phyloP scores from a whole-genome alignment of 1,140 invertebrate species.

The Drosophila willistoni region DNA sequence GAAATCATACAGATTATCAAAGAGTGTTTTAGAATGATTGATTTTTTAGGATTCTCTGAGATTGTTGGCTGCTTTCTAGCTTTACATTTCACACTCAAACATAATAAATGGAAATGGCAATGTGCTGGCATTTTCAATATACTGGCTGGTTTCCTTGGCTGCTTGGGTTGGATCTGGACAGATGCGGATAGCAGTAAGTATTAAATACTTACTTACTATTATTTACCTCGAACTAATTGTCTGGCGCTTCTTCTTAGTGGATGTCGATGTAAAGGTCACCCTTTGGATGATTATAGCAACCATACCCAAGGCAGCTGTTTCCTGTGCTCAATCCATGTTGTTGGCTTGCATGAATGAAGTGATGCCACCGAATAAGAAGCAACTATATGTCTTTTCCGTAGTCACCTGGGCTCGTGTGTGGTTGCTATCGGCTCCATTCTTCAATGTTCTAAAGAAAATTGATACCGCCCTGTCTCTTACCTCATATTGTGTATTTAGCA shows the following conservation, averaged over 20 bases:
- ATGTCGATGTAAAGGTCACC: conserved; percentile 69
- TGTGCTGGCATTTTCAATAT: conserved; percentile 81
- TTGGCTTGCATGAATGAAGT: conserved; percentile 78
- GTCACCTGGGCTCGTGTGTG: conserved; percentile 75
- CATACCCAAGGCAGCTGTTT: conserved; percentile 73
- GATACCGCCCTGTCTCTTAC: conserved; percentile 73
- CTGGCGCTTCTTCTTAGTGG: conserved; percentile 41
- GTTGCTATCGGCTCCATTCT: conserved; percentile 76
- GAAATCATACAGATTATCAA: neutral
- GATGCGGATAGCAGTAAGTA: conserved; percentile 54
- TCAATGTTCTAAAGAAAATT: conserved; percentile 75
- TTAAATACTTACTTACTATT: neutral
- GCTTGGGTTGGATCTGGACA: conserved; percentile 73
- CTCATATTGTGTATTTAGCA: conserved; percentile 70
- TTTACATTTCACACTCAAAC: conserved; percentile 72
- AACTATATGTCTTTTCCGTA: conserved; percentile 77
- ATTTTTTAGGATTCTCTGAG: conserved; percentile 70
- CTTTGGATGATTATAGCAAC: conserved; percentile 81
- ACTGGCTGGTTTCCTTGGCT: conserved; percentile 80
- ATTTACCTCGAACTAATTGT: neutral
- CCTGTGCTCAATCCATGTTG: conserved; percentile 77
- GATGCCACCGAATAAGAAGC: conserved; percentile 72
- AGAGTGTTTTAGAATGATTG: neutral
- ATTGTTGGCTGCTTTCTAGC: conserved; percentile 79
- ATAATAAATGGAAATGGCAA: conserved; percentile 80